Percentiles rank a stretch among this genome's conserved stretches.
phyloP scores from a whole-genome alignment of 2,888 invertebrate genomes.

The Calephelis perditalis region DNA sequence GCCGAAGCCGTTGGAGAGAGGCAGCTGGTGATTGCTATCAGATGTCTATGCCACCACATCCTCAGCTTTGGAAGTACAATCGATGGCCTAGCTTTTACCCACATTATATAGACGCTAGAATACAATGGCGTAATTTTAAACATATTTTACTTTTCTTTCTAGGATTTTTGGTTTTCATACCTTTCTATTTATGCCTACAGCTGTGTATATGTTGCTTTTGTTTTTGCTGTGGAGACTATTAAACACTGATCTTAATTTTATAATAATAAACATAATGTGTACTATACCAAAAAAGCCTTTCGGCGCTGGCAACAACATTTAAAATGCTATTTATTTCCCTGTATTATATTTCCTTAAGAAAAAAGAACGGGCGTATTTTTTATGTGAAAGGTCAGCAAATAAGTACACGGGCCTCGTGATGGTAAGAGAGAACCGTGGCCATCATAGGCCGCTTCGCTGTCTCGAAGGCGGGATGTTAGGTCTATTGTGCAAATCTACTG shows the following conservation, averaged over 20 bases:
- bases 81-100: constrained; percentile 39
- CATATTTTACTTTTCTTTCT: constrained; percentile 32
- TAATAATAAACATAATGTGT: no score
- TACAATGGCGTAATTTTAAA: constrained; percentile 34
- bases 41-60: constrained; percentile 39
- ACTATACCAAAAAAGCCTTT: no score
- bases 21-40: constrained; percentile 41
- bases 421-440: no score
- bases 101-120: constrained; percentile 29
- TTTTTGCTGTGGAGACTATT: constrained; percentile 39
- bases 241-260: constrained; percentile 1
- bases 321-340: no score
- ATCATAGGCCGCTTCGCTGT: no score
- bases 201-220: constrained; percentile 43
- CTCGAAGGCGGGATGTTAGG: no score
- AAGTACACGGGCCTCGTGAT: no score
- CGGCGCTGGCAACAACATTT: no score
- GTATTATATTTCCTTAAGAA: no score
- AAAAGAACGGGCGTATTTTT: no score
- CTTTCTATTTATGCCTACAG: constrained; percentile 42
- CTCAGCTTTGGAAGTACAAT: constrained; percentile 37
- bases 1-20: constrained; percentile 24
- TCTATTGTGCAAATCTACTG: no score
- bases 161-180: constrained; percentile 42
- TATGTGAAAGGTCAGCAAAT: no score